Evolutionary conservation across 2,797 vertebrate genomes (phyloP).

Genomic region (Eulemur rubriventer): DNA sequence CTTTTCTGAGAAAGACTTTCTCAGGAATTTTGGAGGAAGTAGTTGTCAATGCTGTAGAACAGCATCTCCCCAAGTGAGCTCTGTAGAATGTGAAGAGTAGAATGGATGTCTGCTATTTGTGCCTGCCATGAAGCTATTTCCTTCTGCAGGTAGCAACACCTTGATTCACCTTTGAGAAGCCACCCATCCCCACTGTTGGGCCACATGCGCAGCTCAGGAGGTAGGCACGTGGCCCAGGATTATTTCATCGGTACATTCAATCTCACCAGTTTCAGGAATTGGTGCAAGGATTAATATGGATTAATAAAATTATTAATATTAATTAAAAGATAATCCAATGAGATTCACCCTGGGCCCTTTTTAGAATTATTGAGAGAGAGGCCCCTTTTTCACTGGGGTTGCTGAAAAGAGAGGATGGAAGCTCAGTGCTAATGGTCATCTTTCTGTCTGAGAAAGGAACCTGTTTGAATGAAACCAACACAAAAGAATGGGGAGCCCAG

Average conservation of each 20-base stretch:
- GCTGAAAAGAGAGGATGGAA: neutral
- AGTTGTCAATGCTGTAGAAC: neutral
- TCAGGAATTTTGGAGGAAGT: neutral
- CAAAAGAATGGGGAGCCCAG: neutral
- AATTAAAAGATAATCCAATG: neutral
- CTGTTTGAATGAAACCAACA: neutral
- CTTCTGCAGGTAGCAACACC: neutral
- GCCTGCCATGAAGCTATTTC: neutral
- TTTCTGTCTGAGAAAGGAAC: neutral
- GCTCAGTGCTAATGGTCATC: neutral
- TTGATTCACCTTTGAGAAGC: neutral
- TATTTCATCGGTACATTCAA: neutral
- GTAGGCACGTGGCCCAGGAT: neutral
- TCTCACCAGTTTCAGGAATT: neutral
- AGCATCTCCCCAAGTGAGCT: neutral
- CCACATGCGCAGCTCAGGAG: neutral
- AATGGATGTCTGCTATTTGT: neutral
- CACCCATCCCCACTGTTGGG: neutral
- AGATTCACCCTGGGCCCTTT: neutral
- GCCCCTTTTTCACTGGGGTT: neutral
- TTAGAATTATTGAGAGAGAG: neutral
- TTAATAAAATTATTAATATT: too few relatives aligned
- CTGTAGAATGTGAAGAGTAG: neutral
- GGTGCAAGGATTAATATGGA: neutral
- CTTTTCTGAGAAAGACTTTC: neutral